These are phyloP conservation scores for Panorpa germanica DNA, from an alignment of 2,888 invertebrate species.

Conservation along the genomic window DNA sequence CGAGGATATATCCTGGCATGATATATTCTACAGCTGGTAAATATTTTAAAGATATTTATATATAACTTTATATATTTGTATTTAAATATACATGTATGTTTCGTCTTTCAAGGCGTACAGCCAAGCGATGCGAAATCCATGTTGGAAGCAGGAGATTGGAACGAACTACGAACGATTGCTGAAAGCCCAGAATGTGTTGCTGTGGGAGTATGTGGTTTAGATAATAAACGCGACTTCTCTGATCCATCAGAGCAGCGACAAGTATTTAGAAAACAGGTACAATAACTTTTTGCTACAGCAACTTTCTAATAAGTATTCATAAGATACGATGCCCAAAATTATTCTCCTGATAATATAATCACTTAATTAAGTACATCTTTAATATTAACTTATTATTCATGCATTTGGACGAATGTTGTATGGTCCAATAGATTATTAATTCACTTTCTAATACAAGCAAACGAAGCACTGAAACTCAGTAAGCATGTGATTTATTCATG, in stretches of 20 bases:
- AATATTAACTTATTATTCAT: too few species aligned
- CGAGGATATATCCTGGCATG: slow-evolving; percentile 75
- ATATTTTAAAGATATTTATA: background rate
- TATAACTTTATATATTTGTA: background rate
- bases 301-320: too few species aligned
- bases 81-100: background rate
- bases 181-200: slow-evolving; percentile 80
- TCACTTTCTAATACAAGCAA: too few species aligned
- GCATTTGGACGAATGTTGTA: too few species aligned
- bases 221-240: slow-evolving; percentile 87
- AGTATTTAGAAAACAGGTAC: slow-evolving; percentile 73
- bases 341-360: too few species aligned
- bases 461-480: too few species aligned
- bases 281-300: slow-evolving; percentile 12
- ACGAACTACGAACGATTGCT: slow-evolving; percentile 55
- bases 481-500: too few species aligned
- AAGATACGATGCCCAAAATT: too few species aligned
- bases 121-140: slow-evolving; percentile 86
- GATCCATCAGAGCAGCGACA: slow-evolving; percentile 70
- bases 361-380: too few species aligned
- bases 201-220: slow-evolving; percentile 84
- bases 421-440: too few species aligned
- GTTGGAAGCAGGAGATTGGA: slow-evolving; percentile 55
- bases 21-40: slow-evolving; percentile 79
- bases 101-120: slow-evolving; percentile 47